A percentile compares a stretch with the other conserved stretches of the same genome.
Evolutionary conservation across 1,140 invertebrate genomes (phyloP).

Genomic region (Cyclargus thomasi): DNA sequence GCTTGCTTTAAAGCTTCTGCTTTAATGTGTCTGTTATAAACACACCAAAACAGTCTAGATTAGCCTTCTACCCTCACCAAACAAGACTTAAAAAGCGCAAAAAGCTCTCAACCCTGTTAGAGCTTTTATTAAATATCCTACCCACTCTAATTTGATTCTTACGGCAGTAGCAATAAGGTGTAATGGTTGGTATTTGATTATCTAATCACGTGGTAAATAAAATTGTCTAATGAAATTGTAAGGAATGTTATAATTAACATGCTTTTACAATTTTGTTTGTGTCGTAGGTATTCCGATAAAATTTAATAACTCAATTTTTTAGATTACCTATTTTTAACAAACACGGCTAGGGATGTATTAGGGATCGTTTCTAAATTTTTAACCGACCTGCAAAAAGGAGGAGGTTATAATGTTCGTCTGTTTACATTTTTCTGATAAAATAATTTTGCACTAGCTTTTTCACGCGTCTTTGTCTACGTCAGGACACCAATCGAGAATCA

Average conservation of each 20-base stretch:
- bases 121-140: conserved; percentile 15
- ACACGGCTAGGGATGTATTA: too few species aligned
- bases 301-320: background rate
- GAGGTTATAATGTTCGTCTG: too few species aligned
- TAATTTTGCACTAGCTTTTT: too few species aligned
- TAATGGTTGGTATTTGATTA: conserved; percentile 11
- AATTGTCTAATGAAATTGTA: conserved; percentile 10
- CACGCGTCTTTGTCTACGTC: too few species aligned
- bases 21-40: background rate
- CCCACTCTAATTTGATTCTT: background rate
- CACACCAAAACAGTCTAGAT: conserved; percentile 3
- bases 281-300: background rate
- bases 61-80: background rate
- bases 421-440: too few species aligned
- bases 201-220: conserved; percentile 18
- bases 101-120: conserved; percentile 4
- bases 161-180: background rate
- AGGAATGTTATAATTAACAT: conserved; percentile 16
- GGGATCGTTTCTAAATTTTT: too few species aligned
- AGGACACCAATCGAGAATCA: too few species aligned
- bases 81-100: background rate
- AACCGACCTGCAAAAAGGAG: too few species aligned
- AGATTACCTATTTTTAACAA: background rate
- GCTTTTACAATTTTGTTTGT: conserved; percentile 13
- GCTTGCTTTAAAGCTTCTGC: background rate